These are phyloP conservation scores for Hippocampus comes DNA, from an alignment of 2,113 vertebrate genomes.

Conservation along the genomic window DNA sequence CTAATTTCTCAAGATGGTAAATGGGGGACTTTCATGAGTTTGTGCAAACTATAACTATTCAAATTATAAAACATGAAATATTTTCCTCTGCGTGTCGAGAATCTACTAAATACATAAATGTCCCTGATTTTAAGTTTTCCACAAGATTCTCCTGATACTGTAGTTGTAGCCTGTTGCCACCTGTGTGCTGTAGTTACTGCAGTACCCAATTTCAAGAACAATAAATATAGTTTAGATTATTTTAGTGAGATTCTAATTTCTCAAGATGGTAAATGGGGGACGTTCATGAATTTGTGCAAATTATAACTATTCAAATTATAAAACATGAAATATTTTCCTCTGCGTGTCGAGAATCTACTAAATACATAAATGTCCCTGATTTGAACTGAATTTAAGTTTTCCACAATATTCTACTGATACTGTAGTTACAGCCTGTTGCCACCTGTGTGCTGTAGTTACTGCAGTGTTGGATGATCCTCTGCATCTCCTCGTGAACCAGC, in stretches of 20 bases:
- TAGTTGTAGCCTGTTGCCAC: conserved; percentile 50
- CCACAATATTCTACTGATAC: neutral
- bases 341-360: neutral
- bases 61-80: neutral
- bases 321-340: neutral
- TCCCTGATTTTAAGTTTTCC: no score
- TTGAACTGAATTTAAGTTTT: no score
- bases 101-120: neutral
- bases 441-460: conserved; percentile 99
- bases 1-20: no score
- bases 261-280: no score
- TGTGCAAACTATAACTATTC: no score
- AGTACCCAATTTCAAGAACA: no score
- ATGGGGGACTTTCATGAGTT: no score
- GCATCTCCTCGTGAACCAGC: conserved; percentile 98
- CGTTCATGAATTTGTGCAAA: no score
- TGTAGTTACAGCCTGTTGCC: neutral
- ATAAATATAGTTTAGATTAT: no score
- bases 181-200: conserved; percentile 98
- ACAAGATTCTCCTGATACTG: neutral
- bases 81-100: neutral
- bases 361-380: neutral
- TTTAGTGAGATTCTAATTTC: no score
- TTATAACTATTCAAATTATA: conserved; percentile 26
- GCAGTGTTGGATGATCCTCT: conserved; percentile 97